A percentile compares a stretch with the other conserved stretches of the same genome.
These are phyloP conservation scores for Napeogenes sylphis DNA, from an alignment of 2,888 invertebrate species.

Conservation along the genomic window DNA sequence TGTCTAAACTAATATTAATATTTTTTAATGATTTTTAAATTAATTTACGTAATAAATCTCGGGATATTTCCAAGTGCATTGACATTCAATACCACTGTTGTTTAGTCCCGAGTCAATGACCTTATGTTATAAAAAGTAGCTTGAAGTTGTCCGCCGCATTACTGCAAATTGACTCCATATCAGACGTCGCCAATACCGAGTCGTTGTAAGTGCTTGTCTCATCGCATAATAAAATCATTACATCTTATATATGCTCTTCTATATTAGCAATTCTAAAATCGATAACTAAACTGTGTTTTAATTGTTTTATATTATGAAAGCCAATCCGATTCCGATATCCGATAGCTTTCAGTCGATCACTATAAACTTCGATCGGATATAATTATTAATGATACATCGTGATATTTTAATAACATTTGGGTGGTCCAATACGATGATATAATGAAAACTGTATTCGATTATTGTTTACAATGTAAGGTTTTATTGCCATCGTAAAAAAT, in stretches of 20 bases:
- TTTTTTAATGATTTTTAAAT: too few relatives aligned
- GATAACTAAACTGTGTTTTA: conserved; percentile 15
- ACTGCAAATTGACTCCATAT: conserved; percentile 72
- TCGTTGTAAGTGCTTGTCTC: conserved; percentile 7
- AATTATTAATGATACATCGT: conserved; percentile 9
- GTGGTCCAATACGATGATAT: conserved; percentile 28
- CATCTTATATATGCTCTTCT: conserved; percentile 9
- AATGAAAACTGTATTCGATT: conserved; percentile 13
- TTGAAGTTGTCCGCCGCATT: conserved; percentile 59
- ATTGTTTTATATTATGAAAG: conserved; percentile 13
- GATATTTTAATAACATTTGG: conserved; percentile 17
- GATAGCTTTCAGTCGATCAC: conserved; percentile 9
- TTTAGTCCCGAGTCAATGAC: conserved; percentile 64
- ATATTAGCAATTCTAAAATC: conserved; percentile 10
- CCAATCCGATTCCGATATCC: neutral
- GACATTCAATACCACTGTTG: conserved; percentile 52
- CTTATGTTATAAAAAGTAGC: conserved; percentile 66
- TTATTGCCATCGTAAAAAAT: conserved; percentile 25
- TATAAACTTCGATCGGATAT: conserved; percentile 11
- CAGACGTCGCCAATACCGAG: conserved; percentile 38
- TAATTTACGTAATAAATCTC: neutral
- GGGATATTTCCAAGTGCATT: conserved; percentile 48
- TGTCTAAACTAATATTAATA: too few relatives aligned
- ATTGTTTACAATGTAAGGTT: conserved; percentile 23
- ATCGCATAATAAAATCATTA: conserved; percentile 19